phyloP scores from a whole-genome alignment of 2,113 vertebrate species.

The Tychaedon coryphoeus region DNA sequence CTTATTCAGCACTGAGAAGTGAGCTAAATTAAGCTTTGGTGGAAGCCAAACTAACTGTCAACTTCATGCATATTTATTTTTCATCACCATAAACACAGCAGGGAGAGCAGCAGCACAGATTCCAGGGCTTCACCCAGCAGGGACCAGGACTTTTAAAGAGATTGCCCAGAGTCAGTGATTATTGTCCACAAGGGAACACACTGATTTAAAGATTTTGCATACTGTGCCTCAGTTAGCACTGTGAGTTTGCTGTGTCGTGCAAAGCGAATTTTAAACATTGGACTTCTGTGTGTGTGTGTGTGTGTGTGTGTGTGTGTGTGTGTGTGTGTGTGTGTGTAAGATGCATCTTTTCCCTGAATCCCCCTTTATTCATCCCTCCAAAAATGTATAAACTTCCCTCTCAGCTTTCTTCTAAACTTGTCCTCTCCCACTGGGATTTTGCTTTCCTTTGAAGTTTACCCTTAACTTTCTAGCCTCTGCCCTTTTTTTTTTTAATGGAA shows the following conservation, averaged over 20 bases:
- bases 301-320: neutral
- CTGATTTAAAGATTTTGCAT: neutral
- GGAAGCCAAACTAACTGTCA: neutral
- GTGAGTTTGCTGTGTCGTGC: neutral
- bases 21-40: constrained; percentile 44
- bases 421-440: neutral
- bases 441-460: too few species aligned
- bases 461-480: neutral
- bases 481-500: neutral
- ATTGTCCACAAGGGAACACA: neutral
- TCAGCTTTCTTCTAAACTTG: neutral
- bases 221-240: neutral
- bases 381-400: neutral
- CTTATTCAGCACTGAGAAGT: neutral
- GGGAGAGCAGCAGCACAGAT: neutral
- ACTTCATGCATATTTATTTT: constrained; percentile 25
- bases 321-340: neutral
- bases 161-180: neutral
- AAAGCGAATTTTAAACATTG: neutral
- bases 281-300: neutral
- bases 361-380: neutral
- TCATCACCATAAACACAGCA: neutral
- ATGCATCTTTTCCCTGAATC: neutral
- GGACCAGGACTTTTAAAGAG: neutral
- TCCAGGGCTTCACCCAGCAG: neutral